A percentile compares a stretch with the other conserved stretches of the same genome.
These are phyloP conservation scores for Anguilla japonica DNA, from an alignment of 2,113 vertebrate genomes.

Conservation along the genomic window DNA sequence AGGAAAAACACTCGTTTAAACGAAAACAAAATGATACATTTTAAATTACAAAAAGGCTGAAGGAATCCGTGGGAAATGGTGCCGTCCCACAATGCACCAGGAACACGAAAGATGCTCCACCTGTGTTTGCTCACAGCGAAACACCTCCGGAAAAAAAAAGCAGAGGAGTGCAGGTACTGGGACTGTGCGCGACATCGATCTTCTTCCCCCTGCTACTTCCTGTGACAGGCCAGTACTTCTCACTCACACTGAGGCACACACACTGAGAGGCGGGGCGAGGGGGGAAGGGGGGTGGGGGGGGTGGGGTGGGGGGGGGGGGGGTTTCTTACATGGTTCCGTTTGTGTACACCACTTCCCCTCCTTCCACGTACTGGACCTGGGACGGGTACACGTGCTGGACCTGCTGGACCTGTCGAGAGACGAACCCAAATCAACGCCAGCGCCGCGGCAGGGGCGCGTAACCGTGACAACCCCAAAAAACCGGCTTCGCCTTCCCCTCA, in stretches of 20 bases:
- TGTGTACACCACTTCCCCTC: constrained; percentile 86
- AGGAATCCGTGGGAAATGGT: not conserved
- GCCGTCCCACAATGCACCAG: too few species aligned
- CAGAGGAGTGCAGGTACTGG: too few species aligned
- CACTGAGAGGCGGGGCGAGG: not conserved
- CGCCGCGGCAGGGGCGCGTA: not conserved
- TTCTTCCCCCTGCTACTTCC: not conserved
- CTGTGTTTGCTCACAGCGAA: too few species aligned
- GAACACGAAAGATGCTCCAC: too few species aligned
- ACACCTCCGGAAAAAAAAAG: too few species aligned
- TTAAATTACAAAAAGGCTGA: not conserved
- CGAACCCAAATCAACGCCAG: not conserved
- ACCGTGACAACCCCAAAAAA: not conserved
- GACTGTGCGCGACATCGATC: not conserved
- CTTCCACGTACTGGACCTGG: constrained; percentile 95
- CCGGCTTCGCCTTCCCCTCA: not conserved
- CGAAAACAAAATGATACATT: not conserved
- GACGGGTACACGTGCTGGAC: constrained; percentile 89
- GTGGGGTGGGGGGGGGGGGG: not conserved
- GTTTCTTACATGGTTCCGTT: constrained; percentile 90
- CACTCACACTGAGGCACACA: not conserved
- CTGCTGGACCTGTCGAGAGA: constrained; percentile 76
- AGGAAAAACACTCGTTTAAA: not conserved
- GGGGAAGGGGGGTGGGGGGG: not conserved
- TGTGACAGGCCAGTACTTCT: not conserved